Percentiles rank a stretch among this genome's conserved stretches.
These are phyloP conservation scores for Bubo blakistoni DNA, from an alignment of 2,113 vertebrate genomes.

Conservation along the genomic window DNA sequence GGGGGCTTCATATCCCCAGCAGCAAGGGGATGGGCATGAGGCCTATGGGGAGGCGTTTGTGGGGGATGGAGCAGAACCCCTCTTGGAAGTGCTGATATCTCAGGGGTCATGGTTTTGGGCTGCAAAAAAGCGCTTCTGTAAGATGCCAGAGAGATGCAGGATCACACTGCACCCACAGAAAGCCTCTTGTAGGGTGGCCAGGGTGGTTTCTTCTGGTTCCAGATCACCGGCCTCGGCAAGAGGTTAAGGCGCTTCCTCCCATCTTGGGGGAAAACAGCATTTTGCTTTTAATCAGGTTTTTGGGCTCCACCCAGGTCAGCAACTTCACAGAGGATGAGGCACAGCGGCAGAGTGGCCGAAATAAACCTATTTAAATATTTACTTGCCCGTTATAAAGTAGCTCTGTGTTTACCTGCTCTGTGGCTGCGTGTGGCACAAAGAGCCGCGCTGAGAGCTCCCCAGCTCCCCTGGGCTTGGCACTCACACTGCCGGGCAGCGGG, in stretches of 20 bases:
- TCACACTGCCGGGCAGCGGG: neutral
- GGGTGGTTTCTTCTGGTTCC: neutral
- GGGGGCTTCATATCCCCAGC: neutral
- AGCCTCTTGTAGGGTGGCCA: neutral
- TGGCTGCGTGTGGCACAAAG: neutral
- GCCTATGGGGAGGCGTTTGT: fast-evolving
- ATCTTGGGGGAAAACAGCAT: neutral
- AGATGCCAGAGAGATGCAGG: neutral
- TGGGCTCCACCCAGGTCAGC: neutral
- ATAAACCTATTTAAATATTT: slow-evolving; percentile 36
- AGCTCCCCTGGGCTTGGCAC: neutral
- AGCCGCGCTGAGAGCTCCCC: neutral
- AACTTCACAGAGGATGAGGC: neutral
- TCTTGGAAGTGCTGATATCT: neutral
- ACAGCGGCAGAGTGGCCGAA: neutral
- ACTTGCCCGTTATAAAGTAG: neutral
- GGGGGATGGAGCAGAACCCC: neutral
- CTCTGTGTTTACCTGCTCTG: neutral
- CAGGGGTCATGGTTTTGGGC: fast-evolving
- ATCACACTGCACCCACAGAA: neutral
- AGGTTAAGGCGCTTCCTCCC: neutral
- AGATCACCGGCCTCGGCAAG: neutral
- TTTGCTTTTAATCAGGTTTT: neutral
- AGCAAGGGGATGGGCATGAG: fast-evolving
- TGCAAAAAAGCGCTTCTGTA: neutral